Conservation (phyloP, 2,113 vertebrate genomes). For the Collichthys lucidus region DNA sequence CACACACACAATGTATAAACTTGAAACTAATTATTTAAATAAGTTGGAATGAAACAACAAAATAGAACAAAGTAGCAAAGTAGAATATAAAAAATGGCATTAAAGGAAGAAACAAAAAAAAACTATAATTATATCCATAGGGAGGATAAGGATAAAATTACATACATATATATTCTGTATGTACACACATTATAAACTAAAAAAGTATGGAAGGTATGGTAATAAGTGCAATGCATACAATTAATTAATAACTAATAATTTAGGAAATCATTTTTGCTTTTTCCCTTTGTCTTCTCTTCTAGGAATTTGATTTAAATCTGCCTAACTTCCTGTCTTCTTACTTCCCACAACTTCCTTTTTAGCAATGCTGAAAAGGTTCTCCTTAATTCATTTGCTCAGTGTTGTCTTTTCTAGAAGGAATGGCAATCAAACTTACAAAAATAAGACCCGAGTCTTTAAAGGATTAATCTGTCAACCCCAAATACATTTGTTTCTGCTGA, state of each 20-base stretch:
- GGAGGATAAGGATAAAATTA: no score
- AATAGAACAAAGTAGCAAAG: background rate
- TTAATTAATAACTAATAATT: background rate
- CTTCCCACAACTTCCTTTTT: background rate
- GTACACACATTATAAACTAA: background rate
- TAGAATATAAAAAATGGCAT: background rate
- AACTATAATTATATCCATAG: background rate
- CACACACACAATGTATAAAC: background rate
- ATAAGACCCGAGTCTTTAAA: background rate
- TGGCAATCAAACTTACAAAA: background rate
- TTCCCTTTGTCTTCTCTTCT: background rate
- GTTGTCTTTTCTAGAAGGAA: background rate
- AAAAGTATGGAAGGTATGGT: background rate
- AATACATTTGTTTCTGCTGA: background rate
- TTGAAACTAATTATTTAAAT: background rate
- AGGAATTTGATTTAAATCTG: background rate
- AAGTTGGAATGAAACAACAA: background rate
- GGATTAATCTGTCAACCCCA: background rate
- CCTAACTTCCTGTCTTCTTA: background rate
- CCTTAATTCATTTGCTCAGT: background rate
- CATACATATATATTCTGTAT: background rate
- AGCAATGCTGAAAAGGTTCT: background rate
- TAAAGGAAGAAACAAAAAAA: background rate
- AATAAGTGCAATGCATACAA: background rate
- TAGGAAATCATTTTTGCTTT: background rate